Percentiles rank a stretch among this genome's conserved stretches.
Conservation (phyloP, 2,797 vertebrate genomes). For the Chaunax sp. region DNA sequence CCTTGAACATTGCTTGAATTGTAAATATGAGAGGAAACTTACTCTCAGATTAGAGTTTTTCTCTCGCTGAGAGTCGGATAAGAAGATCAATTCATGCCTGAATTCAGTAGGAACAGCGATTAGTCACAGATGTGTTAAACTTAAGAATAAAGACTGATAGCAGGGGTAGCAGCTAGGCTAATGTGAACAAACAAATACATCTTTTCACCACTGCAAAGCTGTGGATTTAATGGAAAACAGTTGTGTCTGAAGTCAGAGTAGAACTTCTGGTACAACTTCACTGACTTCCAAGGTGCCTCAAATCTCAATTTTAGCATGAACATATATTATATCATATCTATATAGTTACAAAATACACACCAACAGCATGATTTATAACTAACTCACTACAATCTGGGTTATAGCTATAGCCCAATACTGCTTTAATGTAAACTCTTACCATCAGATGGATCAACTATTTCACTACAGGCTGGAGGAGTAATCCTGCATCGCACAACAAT, state of each 20-base stretch:
- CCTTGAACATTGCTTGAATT: slow-evolving; percentile 49
- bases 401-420: neutral
- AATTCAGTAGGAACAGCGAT: neutral
- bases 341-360: slow-evolving; percentile 19
- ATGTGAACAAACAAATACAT: neutral
- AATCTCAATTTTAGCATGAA: neutral
- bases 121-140: neutral
- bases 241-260: neutral
- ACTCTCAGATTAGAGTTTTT: slow-evolving; percentile 11
- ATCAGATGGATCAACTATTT: neutral
- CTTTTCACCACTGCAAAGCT: neutral
- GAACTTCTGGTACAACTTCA: neutral
- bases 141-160: neutral
- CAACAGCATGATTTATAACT: slow-evolving; percentile 2
- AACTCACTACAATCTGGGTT: neutral
- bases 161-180: neutral
- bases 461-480: neutral
- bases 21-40: slow-evolving; percentile 15
- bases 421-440: neutral
- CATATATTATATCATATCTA: neutral
- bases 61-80: neutral
- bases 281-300: neutral
- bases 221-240: neutral
- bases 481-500: neutral
- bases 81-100: neutral